A percentile compares a stretch with the other conserved stretches of the same genome.
These are phyloP conservation scores for Bradynema listronoti DNA, from an alignment of 1,140 invertebrate genomes.

Conservation along the genomic window DNA sequence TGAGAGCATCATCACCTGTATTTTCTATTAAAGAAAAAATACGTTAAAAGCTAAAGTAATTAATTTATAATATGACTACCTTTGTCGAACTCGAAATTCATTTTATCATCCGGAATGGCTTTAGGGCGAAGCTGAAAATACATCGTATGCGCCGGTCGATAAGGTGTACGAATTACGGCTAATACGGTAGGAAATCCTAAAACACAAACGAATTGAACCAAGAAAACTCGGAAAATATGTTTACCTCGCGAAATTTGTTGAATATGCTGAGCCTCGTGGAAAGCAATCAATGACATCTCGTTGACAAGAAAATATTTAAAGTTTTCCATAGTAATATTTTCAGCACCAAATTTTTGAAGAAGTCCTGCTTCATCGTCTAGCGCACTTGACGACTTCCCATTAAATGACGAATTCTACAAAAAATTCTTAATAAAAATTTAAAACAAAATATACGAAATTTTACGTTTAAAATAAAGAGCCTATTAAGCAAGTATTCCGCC, in stretches of 20 bases:
- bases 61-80: not conserved
- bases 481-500: slow-evolving; percentile 43
- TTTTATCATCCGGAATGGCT: slow-evolving; percentile 12
- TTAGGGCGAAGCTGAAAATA: slow-evolving; percentile 31
- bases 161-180: slow-evolving; percentile 39
- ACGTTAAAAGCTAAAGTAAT: not conserved
- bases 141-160: slow-evolving; percentile 24
- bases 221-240: not conserved
- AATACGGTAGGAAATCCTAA: slow-evolving; percentile 42
- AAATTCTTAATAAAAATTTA: slow-evolving; percentile 15
- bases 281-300: slow-evolving; percentile 44
- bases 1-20: not conserved
- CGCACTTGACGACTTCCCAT: slow-evolving; percentile 6
- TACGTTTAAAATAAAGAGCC: slow-evolving; percentile 48
- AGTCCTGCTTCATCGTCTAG: slow-evolving; percentile 42
- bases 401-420: slow-evolving; percentile 9
- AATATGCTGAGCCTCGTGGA: slow-evolving; percentile 52
- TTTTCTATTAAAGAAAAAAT: not conserved
- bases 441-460: slow-evolving; percentile 18
- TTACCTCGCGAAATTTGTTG: slow-evolving; percentile 32
- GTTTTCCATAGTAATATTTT: slow-evolving; percentile 34
- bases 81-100: not conserved
- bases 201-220: not conserved
- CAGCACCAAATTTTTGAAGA: slow-evolving; percentile 44
- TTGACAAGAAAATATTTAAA: slow-evolving; percentile 53